Conservation (phyloP, 2,113 vertebrate species). For the Megaceryle torquata region DNA sequence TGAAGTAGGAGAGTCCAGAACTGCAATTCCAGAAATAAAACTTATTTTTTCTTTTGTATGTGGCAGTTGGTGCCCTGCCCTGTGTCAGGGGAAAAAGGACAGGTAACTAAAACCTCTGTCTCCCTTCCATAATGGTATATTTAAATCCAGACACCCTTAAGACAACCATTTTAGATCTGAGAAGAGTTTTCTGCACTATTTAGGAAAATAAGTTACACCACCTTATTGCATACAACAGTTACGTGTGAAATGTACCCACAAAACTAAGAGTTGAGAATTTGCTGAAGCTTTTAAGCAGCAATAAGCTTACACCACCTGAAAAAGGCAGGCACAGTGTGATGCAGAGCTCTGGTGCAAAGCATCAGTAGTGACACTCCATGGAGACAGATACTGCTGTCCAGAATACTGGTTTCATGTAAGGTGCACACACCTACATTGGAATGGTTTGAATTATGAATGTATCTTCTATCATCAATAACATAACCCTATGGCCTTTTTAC, state of each 20-base stretch:
- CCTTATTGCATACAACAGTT: not conserved
- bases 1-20: not conserved
- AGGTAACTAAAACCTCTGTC: not conserved
- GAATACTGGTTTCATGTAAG: not conserved
- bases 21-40: not conserved
- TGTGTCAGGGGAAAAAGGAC: not conserved
- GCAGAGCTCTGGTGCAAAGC: not conserved
- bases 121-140: not conserved
- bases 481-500: not conserved
- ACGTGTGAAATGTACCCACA: not conserved
- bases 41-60: not conserved
- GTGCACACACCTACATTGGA: not conserved
- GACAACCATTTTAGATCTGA: not conserved
- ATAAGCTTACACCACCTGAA: not conserved
- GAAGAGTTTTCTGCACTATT: not conserved
- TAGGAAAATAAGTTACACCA: not conserved
- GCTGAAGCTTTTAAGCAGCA: not conserved
- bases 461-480: not conserved
- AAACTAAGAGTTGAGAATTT: not conserved
- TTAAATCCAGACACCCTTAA: not conserved
- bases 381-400: not conserved
- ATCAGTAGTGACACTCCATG: not conserved
- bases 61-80: not conserved
- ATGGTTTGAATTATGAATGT: not conserved
- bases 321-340: not conserved